Conservation (phyloP, 1,140 invertebrate genomes). For the Cotesia vestalis region DNA sequence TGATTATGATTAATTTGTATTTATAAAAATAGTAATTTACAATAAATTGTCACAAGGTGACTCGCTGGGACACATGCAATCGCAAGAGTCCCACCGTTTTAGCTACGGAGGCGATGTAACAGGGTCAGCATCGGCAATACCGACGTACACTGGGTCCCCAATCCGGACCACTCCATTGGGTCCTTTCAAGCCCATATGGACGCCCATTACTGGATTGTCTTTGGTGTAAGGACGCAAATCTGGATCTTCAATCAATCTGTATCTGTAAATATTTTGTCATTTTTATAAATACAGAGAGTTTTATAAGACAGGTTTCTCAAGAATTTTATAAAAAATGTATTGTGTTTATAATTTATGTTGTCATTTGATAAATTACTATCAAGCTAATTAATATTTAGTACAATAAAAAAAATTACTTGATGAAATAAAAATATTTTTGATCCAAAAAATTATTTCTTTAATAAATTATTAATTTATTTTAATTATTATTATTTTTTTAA, state of each 20-base stretch:
- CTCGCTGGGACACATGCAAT: slow-evolving; percentile 34
- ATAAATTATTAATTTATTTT: too few species aligned
- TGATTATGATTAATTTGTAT: not conserved
- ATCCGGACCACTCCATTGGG: slow-evolving; percentile 49
- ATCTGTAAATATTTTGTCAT: slow-evolving; percentile 47
- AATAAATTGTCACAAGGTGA: not conserved
- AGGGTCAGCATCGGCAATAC: slow-evolving; percentile 45
- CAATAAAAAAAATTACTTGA: too few species aligned
- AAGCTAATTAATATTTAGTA: too few species aligned
- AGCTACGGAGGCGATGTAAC: slow-evolving; percentile 57
- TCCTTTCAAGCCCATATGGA: slow-evolving; percentile 58
- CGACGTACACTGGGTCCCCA: slow-evolving; percentile 61
- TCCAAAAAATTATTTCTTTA: too few species aligned
- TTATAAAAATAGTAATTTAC: too few species aligned
- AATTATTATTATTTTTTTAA: too few species aligned
- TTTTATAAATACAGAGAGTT: too few species aligned
- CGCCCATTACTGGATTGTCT: slow-evolving; percentile 61
- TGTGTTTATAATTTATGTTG: too few species aligned
- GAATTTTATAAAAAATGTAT: too few species aligned
- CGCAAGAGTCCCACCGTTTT: slow-evolving; percentile 60
- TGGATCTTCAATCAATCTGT: slow-evolving; percentile 57
- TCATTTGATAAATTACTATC: too few species aligned
- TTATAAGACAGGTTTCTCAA: too few species aligned
- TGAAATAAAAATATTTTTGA: too few species aligned
- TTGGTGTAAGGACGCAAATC: slow-evolving; percentile 44